Base-by-base conservation (phyloP, 2,113 vertebrate genomes). In the Paramormyrops kingsleyae region DNA sequence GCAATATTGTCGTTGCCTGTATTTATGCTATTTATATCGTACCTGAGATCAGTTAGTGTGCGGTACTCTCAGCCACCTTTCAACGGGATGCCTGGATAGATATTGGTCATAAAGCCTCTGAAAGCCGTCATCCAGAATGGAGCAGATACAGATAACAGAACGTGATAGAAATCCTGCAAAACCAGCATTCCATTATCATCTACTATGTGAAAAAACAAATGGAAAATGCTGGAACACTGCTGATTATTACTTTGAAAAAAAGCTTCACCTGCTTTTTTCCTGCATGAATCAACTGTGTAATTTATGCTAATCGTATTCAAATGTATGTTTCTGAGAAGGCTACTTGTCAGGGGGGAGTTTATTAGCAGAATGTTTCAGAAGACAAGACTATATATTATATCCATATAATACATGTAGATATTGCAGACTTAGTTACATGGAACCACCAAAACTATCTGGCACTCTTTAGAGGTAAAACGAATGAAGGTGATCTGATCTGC, bases 321-420 rank as follows among this genome's bases (percentile, higher is more conserved):
- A 87, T 87, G n/a, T 56, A 42, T 87, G 86, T 87, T 87, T 87
- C 49, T 27, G 27, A 87, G 86, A 87, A 86, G 74, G 50, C 88
- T 89, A 52, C 46, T 10, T 56, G 31, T 89, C 88, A 83, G 21
- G 52, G 21, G 31, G 49, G 70, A 53, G 74, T 89, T 83, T 15
- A 83, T 21, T 35, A 89, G 77, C 70, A 56, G 47, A 83, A 42
- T 35, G 31, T 56, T 89, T 21, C 47, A 50, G 46, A 17, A n/a
- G 70, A 74, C 31, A 39, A 44, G 9, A 83, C 21, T 83, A 39
- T 15, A 83, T 35, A 47, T 46, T 27, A 80, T 27, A 89, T 52
- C 66, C 66, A 53, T 47, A 83, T 83, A 83, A 21, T 83, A 21
- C 21, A 15, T 46, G 83, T 59, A 83, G 83, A 50, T 89, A 59